phyloP scores from a whole-genome alignment of 2,888 invertebrate species.

The Gryllus longicercus region DNA sequence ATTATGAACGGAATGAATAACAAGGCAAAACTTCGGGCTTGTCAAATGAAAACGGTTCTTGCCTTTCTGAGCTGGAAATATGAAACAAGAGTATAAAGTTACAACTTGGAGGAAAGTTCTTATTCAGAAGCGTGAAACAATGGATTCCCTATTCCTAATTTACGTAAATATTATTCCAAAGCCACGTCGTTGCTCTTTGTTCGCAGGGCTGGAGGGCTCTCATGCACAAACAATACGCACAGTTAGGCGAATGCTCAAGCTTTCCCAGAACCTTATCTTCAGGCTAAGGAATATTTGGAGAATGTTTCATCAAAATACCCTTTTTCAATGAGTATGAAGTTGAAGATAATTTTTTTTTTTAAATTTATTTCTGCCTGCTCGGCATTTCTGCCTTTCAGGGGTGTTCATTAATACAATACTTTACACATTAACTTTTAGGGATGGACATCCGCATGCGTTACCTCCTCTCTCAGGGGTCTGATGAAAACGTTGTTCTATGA shows the following conservation, averaged over 20 bases:
- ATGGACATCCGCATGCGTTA: no score
- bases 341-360: neutral
- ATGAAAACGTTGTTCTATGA: no score
- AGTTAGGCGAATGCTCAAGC: no score
- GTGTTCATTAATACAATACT: no score
- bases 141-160: neutral
- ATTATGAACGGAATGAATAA: slow-evolving; percentile 9
- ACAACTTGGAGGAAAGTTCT: neutral
- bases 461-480: no score
- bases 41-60: neutral
- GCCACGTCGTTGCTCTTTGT: neutral
- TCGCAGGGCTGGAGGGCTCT: neutral
- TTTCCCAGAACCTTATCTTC: no score
- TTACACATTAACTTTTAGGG: no score
- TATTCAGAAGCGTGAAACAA: slow-evolving; percentile 11
- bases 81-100: neutral
- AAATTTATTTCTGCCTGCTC: no score
- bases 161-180: slow-evolving; percentile 9
- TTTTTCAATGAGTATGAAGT: neutral
- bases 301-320: neutral
- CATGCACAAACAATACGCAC: no score
- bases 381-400: no score
- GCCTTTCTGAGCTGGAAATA: neutral
- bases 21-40: neutral
- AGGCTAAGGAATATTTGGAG: no score